Base-by-base conservation (phyloP, 2,113 vertebrate species). In the Myanophis thanlyinensis region DNA sequence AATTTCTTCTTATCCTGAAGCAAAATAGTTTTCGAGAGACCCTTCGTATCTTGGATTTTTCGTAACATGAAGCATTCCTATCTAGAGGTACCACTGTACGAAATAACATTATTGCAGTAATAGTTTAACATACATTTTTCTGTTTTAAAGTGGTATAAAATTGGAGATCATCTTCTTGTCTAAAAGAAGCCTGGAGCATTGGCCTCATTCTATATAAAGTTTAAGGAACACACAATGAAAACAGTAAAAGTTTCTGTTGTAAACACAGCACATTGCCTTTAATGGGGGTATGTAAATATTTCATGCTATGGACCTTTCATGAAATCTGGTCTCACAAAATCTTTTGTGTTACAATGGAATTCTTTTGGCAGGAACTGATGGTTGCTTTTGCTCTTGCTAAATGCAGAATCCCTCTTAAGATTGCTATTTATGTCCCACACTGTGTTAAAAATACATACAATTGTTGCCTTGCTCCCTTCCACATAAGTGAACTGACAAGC, bases 401-500 rank as follows among this genome's bases (percentile, higher is more conserved):
- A 92, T 0, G 0, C 90, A 1, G 12, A 93, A 9, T 22, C 86
- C 92, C 87, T 54, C 59, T 1, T 0, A 96, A 96, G 88, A 95
- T 92, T 93, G 91, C 85, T 97, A 91, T 95, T 97, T 97, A 91
- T 94, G 44, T 95, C 95, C 95, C 35, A 87, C 90, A 54, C 49
- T 92, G 93, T 92, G 44, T 96, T 97, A 95, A 96, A 97, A 97
- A 96, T 94, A 93, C 93, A 94, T 95, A 94, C 88, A 94, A 73
- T 89, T 95, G 56, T 91, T 73, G 40, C 47, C 40, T 93, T 96
- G 91, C 88, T 93, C 95, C 91, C 88, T 96, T 92, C 94, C 85
- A 87, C 89, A 85, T 93, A 94, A 92, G 89, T 95, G 93, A 93
- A 94, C 87, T 85, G 92, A 97, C 95, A 97, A 95, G 90, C 59